Conservation (phyloP, 2,888 invertebrate species). For the Lasioglossum villosulum region DNA sequence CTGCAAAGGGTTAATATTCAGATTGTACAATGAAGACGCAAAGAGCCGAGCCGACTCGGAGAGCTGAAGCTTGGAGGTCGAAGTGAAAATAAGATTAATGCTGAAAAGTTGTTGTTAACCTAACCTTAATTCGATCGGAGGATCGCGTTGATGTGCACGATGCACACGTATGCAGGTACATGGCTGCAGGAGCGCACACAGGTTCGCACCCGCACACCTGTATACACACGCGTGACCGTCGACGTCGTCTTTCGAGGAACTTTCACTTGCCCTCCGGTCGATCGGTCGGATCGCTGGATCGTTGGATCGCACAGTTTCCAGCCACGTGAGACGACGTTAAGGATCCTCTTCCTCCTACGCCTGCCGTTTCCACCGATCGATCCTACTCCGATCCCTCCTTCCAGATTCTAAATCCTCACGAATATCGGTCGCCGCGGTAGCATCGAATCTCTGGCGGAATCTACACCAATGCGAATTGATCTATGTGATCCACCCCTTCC, state of each 20-base stretch:
- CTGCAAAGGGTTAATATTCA: too few relatives aligned
- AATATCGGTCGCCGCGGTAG: background rate
- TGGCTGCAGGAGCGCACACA: background rate
- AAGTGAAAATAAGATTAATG: background rate
- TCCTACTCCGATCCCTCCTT: background rate
- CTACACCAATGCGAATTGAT: too few relatives aligned
- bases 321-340: conserved; percentile 76
- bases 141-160: background rate
- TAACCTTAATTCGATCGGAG: conserved; percentile 4
- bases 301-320: conserved; percentile 70
- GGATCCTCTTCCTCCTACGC: conserved; percentile 68
- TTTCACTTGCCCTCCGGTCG: conserved; percentile 81
- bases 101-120: background rate
- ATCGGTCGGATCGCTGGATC: conserved; percentile 63
- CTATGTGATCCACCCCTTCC: too few relatives aligned
- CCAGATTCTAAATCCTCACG: background rate
- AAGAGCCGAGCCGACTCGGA: too few relatives aligned
- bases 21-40: too few relatives aligned
- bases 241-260: conserved; percentile 73
- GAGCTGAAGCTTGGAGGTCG: background rate
- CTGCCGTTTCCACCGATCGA: conserved; percentile 43
- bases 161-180: background rate
- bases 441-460: background rate
- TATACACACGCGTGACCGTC: conserved; percentile 47
- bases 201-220: conserved; percentile 32